phyloP scores from a whole-genome alignment of 2,888 invertebrate genomes.

The Latheticus oryzae region DNA sequence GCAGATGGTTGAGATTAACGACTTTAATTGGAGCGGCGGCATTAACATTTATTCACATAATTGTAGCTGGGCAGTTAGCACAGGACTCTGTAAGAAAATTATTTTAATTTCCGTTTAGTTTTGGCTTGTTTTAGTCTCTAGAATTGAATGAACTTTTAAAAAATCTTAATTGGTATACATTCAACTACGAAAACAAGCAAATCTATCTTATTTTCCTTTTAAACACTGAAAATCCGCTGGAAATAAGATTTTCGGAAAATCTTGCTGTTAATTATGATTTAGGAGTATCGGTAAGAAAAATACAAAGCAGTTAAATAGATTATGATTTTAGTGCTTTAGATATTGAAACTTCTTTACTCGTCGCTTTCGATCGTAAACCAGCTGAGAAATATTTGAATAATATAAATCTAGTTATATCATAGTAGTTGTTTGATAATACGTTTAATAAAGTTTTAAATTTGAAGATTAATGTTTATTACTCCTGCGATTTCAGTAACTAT shows the following conservation, averaged over 20 bases:
- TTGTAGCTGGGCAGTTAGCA: background rate
- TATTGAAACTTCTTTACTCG: too few species aligned
- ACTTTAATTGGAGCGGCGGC: background rate
- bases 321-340: too few species aligned
- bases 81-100: background rate
- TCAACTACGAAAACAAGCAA: background rate
- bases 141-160: background rate
- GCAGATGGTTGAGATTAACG: background rate
- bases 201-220: background rate
- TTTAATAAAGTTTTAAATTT: too few species aligned
- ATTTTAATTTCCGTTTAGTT: background rate
- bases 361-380: too few species aligned
- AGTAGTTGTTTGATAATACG: too few species aligned
- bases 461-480: too few species aligned
- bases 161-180: background rate
- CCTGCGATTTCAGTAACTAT: too few species aligned
- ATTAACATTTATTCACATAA: background rate
- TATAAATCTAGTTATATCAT: too few species aligned
- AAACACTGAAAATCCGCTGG: background rate
- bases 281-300: slow-evolving; percentile 1
- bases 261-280: background rate
- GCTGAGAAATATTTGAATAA: too few species aligned
- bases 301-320: too few species aligned
- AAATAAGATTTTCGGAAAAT: background rate
- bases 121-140: background rate